Percentiles rank a stretch among this genome's conserved stretches.
Evolutionary conservation across 2,888 invertebrate species (phyloP).

Genomic region (Sepiola atlantica): DNA sequence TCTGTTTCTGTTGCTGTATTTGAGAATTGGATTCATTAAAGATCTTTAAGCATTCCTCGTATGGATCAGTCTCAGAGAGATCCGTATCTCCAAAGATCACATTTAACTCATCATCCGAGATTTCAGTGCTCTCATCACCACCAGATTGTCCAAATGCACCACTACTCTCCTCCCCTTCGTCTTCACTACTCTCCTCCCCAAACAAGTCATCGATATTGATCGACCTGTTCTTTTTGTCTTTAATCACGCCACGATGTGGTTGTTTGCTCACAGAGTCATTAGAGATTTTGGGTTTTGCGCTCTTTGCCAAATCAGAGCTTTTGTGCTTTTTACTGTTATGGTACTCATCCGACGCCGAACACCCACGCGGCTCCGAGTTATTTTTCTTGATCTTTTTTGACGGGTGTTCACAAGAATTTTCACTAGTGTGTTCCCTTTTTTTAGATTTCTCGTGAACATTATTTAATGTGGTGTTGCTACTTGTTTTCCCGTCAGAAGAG

Average conservation of each 20-base stretch:
- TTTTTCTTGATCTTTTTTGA: not conserved
- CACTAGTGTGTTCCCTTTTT: not conserved
- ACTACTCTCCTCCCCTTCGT: conserved; percentile 52
- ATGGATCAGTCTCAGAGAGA: conserved; percentile 78
- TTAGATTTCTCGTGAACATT: not conserved
- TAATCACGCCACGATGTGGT: not conserved
- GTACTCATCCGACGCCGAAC: conserved; percentile 16
- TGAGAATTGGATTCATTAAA: conserved; percentile 81
- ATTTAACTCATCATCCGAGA: conserved; percentile 44
- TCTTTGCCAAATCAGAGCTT: not conserved
- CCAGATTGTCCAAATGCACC: conserved; percentile 53
- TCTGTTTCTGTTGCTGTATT: not conserved
- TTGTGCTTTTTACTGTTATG: not conserved
- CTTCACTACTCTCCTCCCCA: conserved; percentile 51
- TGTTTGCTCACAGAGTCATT: not conserved
- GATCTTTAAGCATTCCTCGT: conserved; percentile 88
- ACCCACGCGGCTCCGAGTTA: not conserved
- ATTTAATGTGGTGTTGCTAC: not conserved
- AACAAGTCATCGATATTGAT: conserved; percentile 34
- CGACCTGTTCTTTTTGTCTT: conserved; percentile 4
- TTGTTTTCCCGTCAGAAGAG: not conserved
- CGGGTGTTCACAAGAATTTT: not conserved
- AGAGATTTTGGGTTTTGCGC: not conserved
- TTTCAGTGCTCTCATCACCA: conserved; percentile 49
- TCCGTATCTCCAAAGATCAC: conserved; percentile 56